phyloP scores from a whole-genome alignment of 2,797 vertebrate species.

The Pangasius larnaudii region DNA sequence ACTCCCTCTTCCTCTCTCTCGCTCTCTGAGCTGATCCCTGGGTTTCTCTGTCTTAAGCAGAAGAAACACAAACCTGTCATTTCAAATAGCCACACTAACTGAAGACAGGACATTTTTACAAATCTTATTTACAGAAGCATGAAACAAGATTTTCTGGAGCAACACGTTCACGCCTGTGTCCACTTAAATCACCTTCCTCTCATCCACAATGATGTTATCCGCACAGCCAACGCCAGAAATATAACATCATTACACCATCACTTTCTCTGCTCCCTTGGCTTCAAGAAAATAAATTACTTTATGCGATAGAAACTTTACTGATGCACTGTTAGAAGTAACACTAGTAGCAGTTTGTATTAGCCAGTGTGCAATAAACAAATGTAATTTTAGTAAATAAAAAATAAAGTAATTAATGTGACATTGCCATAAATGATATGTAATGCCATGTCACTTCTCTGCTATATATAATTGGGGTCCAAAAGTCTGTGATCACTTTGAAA shows the following conservation, averaged over 20 bases:
- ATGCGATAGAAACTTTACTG: background rate
- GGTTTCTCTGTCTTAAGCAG: background rate
- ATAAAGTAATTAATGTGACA: background rate
- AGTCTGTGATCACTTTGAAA: too few relatives aligned
- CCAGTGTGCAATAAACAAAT: background rate
- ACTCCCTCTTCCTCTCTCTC: background rate
- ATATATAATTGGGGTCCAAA: too few relatives aligned
- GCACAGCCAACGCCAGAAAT: background rate
- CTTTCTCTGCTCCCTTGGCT: background rate
- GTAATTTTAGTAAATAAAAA: background rate
- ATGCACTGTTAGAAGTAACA: background rate
- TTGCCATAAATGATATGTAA: background rate
- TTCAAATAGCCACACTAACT: slow-evolving; percentile 8
- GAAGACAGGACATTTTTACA: background rate
- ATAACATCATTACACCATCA: background rate
- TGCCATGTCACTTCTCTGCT: background rate
- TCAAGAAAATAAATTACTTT: background rate
- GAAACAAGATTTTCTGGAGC: slow-evolving; percentile 44
- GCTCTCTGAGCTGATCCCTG: background rate
- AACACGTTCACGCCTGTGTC: background rate
- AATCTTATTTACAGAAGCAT: slow-evolving; percentile 44
- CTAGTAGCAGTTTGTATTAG: background rate
- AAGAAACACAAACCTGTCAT: slow-evolving; percentile 19
- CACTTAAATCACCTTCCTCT: background rate
- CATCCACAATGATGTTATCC: background rate